Base-by-base conservation (phyloP, 23 tunicate genomes). In the Trididemnum clinides region DNA sequence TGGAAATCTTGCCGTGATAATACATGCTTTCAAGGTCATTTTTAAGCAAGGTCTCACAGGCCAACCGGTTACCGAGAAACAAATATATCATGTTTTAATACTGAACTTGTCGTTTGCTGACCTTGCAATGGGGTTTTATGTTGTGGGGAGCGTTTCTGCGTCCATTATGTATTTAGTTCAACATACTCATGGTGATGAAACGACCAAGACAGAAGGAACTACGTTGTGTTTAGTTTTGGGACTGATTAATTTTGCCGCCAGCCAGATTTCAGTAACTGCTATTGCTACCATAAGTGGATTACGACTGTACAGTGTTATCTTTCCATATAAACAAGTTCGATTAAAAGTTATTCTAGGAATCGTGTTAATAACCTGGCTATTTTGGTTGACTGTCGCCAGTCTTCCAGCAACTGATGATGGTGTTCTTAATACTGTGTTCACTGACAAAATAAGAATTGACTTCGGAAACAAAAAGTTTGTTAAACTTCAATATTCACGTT, bases 191-290 rank as follows among this genome's bases (percentile, higher is more conserved):
- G 80, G 57, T 6, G 31, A 37, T 38, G 28, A 73, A 36, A 5
- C 31, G 7, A 36, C 25, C 1, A 73, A 38, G 38, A 73, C n/a
- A 7, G 75, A 29, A 66, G 80, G 80, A 2, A 36, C 28, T 18
- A 19, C 66, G 19, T 19, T 78, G 5, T 78, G 83, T 34, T 25
- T 30, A 23, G 7, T 35, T 26, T 2, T 78, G 18, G 83, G 83
- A 2, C 4, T 78, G 10, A 27, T 78, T 29, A 78, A 78, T 28
- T 78, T 78, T 51, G 38, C 66, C 28, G 25, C 83, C 19, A 78
- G 83, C 25, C 83, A 78, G 23, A 78, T 78, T 5, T 78, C 83
- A 5, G 83, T 78, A 2, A 78, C 83, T 5, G 66, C 83, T 28
- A 51, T 78, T 3, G 36, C 37, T 4, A 78, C 50, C 25, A 78